A percentile compares a stretch with the other conserved stretches of the same genome.
These are phyloP conservation scores for Galeopterus variegatus DNA, from an alignment of 2,113 vertebrate genomes.

Conservation along the genomic window DNA sequence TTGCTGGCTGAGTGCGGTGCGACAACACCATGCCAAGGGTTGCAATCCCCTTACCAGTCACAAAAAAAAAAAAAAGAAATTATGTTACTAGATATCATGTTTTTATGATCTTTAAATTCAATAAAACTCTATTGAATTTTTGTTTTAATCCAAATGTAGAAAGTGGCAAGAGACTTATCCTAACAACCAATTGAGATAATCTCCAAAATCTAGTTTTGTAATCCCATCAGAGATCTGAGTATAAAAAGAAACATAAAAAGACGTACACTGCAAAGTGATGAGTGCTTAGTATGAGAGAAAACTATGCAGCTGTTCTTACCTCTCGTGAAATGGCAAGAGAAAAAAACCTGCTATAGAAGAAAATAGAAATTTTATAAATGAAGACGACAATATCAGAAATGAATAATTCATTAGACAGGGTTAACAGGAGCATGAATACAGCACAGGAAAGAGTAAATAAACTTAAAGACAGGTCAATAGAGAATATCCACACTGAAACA, in stretches of 20 bases:
- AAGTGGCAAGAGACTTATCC: background rate
- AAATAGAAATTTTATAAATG: background rate
- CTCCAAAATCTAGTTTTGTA: constrained; percentile 4
- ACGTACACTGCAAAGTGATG: background rate
- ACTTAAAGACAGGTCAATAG: background rate
- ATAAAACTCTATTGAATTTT: background rate
- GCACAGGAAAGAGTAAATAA: background rate
- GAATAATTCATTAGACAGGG: background rate
- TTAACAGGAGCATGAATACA: background rate
- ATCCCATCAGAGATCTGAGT: background rate
- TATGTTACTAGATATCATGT: too few species aligned
- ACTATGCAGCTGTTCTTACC: background rate
- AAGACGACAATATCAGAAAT: background rate
- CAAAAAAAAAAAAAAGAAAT: too few species aligned
- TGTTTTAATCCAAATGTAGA: background rate
- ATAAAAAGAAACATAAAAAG: background rate
- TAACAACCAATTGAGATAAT: background rate
- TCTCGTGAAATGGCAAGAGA: background rate
- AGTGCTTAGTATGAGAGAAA: background rate
- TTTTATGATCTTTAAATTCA: background rate
- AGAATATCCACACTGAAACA: background rate
- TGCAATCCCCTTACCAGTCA: too few species aligned
- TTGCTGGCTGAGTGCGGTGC: too few species aligned
- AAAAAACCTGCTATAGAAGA: background rate
- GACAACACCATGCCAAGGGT: too few species aligned